phyloP scores from a whole-genome alignment of 2,113 vertebrate genomes.

The Amphilophus citrinellus region DNA sequence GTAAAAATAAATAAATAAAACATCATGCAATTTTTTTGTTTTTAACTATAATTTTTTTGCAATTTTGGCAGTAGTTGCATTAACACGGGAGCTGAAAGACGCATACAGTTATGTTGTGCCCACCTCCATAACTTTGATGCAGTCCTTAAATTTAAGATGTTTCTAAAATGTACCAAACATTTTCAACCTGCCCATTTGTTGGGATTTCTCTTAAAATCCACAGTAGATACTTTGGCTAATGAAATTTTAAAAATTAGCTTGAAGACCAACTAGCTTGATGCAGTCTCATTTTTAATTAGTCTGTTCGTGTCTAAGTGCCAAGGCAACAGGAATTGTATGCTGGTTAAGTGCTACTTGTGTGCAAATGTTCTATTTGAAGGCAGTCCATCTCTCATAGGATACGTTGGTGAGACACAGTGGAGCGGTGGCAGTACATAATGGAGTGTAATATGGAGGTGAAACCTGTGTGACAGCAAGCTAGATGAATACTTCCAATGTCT shows the following conservation, averaged over 20 bases:
- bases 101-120: no score
- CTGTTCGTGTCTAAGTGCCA: neutral
- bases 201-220: no score
- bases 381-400: constrained; percentile 11
- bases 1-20: no score
- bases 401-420: neutral
- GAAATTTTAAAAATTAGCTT: neutral
- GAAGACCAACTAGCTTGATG: neutral
- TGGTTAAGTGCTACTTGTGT: constrained; percentile 5
- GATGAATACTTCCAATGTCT: constrained; percentile 11
- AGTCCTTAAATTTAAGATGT: no score
- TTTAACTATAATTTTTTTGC: no score
- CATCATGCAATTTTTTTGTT: no score
- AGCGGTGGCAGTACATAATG: neutral
- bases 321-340: neutral
- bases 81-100: no score
- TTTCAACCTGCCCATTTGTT: no score
- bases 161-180: no score
- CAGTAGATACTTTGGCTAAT: no score
- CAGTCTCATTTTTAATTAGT: neutral
- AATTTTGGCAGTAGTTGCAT: no score
- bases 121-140: no score
- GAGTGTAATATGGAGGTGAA: constrained; percentile 19
- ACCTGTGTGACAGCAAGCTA: constrained; percentile 19
- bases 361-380: constrained; percentile 4